Percentiles rank a stretch among this genome's conserved stretches.
Evolutionary conservation across 2,113 vertebrate species (phyloP).

Genomic region (Atlantisia rogersi): DNA sequence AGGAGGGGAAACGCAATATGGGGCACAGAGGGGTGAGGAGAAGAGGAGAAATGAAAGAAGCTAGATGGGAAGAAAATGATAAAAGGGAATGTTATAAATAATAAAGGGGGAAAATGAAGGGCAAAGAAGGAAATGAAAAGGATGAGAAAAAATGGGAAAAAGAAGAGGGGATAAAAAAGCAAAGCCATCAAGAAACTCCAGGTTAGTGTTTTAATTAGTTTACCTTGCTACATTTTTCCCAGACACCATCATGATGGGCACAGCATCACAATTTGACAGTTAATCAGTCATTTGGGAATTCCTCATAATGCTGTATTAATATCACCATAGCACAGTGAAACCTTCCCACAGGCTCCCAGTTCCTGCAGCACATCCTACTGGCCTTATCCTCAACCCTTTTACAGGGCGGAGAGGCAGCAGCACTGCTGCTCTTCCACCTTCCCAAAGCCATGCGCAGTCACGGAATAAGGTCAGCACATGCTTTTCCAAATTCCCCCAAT

Average conservation of each 20-base stretch:
- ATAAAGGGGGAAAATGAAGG: neutral
- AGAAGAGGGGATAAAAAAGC: neutral
- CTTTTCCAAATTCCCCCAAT: rapidly evolving
- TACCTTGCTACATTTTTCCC: neutral
- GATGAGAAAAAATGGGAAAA: neutral
- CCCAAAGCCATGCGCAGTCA: rapidly evolving
- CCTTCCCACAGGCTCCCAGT: neutral
- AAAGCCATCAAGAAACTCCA: neutral
- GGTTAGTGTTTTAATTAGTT: neutral
- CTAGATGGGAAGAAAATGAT: neutral
- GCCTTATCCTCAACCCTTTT: neutral
- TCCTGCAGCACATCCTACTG: neutral
- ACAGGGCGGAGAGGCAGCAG: neutral
- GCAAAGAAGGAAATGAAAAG: neutral
- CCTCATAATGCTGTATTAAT: neutral
- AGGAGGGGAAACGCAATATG: neutral
- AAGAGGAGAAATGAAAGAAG: neutral
- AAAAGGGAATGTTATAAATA: constrained; percentile 15
- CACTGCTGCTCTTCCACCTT: neutral
- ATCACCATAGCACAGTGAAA: rapidly evolving
- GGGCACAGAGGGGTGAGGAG: neutral
- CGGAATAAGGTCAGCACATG: rapidly evolving
- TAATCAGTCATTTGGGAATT: neutral
- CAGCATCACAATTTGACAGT: neutral
- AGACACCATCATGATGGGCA: neutral